Evolutionary conservation across 2,113 vertebrate species (phyloP), one percentile per base, ranked within the genome.

Genomic region (Cheilinus undulatus): DNA sequence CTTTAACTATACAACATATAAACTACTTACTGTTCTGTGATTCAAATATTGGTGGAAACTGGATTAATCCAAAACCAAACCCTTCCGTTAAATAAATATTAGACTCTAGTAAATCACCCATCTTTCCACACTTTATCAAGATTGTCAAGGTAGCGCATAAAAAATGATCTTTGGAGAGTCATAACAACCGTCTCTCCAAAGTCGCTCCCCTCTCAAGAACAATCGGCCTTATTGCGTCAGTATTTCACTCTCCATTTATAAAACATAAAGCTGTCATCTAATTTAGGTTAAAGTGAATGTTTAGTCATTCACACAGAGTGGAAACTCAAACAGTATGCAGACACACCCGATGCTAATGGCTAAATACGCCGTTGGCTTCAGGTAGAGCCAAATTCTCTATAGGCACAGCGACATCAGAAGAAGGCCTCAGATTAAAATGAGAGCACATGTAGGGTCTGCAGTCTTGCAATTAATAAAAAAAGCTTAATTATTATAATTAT

Each of bases 181-280:
- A 30, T 57, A 22, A 42, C 8, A 40, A 13, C 5, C 22, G 15
- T 43, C 40, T 34, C 64, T 20, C 40, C 20, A 0, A 11, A 14
- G 14, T 58, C 0, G 7, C 30, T 32, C 43, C 38, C 14, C 36
- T 49, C 49, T 48, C 43, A 40, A 34, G 34, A 62, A 32, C 75
- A 60, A 53, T 45, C 48, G 65, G 52, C 60, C 74, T 56, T 38
- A 60, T 53, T 48, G 19, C 66, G 48, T 76, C 59, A 34, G 50
- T 63, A 64, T 69, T 80, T 83, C 67, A 80, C 68, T 83, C 45
- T 69, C 50, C 43, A 63, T 68, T 75, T 24, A 65, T 58, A 13
- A 59, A 13, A 36, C 56, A 78, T 86, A 88, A 90, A 92, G 27
- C 84, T 92, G 81, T 84, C 90, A 86, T 56, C 32, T 43, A 23